These are phyloP conservation scores for Lasioglossum vierecki DNA, from an alignment of 2,888 invertebrate species.

Conservation along the genomic window DNA sequence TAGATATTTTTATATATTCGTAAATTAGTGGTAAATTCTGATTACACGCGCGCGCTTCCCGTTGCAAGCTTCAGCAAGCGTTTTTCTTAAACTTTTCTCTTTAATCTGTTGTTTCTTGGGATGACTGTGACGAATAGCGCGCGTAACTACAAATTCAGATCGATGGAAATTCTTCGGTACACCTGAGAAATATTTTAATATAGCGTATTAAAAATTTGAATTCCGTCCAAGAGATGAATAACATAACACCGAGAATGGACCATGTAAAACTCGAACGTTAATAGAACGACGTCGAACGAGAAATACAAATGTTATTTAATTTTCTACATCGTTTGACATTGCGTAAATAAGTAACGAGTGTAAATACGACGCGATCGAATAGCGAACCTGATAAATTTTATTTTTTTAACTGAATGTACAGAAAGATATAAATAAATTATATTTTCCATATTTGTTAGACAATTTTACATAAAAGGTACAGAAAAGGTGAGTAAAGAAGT, in stretches of 20 bases:
- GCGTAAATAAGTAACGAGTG: conserved; percentile 16
- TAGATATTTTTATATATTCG: conserved; percentile 3
- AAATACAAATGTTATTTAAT: conserved; percentile 29
- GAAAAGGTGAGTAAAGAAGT: not conserved
- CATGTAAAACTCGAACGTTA: conserved; percentile 1
- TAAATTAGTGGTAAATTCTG: not conserved
- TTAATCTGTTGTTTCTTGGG: not conserved
- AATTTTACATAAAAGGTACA: not conserved
- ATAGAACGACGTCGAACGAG: not conserved
- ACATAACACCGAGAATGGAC: not conserved
- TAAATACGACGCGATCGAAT: conserved; percentile 27
- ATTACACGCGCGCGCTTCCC: not conserved
- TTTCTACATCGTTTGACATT: conserved; percentile 1
- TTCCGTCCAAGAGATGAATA: conserved; percentile 40
- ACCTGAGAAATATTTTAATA: conserved; percentile 33
- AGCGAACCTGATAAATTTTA: not conserved
- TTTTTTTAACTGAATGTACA: conserved; percentile 28
- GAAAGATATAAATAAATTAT: conserved; percentile 29
- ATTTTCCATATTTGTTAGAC: not conserved
- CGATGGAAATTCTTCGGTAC: not conserved
- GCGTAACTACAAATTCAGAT: not conserved
- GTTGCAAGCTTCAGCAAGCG: not conserved
- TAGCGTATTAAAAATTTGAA: conserved; percentile 14
- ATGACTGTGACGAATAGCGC: not conserved
- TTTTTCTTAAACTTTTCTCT: not conserved